Evolutionary conservation across 2,113 vertebrate species (phyloP).

Genomic region (Menura novaehollandiae): DNA sequence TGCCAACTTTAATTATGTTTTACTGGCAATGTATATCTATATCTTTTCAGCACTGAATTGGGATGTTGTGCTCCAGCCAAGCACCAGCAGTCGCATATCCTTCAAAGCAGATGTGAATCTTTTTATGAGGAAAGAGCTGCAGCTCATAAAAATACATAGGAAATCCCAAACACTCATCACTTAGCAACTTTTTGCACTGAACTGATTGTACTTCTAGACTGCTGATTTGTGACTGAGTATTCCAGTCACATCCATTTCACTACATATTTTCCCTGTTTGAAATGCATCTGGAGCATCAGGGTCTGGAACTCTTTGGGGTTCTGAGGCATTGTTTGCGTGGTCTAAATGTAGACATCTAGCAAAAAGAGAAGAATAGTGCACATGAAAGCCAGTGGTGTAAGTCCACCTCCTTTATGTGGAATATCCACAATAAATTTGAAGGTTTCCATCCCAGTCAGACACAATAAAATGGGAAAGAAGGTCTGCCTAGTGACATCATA

Average conservation of each 20-base stretch:
- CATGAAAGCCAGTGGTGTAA: background rate
- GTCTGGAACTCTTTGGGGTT: background rate
- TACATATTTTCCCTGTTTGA: background rate
- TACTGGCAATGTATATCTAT: background rate
- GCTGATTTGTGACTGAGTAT: background rate
- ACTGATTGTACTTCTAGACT: background rate
- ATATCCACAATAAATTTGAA: background rate
- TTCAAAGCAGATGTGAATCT: slow-evolving; percentile 40
- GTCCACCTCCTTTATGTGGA: background rate
- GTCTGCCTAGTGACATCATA: background rate
- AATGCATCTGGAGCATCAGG: background rate
- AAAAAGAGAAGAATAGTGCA: background rate
- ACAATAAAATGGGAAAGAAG: background rate
- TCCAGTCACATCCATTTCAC: background rate
- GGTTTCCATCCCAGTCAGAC: background rate
- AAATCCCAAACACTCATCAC: slow-evolving; percentile 16
- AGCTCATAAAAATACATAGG: slow-evolving; percentile 34
- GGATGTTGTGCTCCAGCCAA: background rate
- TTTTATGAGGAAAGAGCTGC: background rate
- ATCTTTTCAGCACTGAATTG: background rate
- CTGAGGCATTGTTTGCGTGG: background rate
- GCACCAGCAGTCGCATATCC: background rate
- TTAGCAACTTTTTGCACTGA: background rate
- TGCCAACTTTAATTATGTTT: slow-evolving; percentile 49
- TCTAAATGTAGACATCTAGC: background rate